phyloP scores from a whole-genome alignment of 2,113 vertebrate species.

The Carassius auratus region DNA sequence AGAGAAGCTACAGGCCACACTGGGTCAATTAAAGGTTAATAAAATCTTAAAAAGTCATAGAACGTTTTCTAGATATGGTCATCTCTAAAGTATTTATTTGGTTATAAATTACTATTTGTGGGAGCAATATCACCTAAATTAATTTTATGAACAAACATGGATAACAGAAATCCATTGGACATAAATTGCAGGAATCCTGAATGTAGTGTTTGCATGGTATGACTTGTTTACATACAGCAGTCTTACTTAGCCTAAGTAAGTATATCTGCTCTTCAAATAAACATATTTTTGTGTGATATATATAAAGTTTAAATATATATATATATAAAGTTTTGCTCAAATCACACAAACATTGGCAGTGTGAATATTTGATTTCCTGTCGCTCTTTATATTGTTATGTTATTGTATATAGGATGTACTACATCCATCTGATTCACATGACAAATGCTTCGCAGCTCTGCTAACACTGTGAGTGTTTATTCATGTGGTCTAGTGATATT shows the following conservation, averaged over 20 bases:
- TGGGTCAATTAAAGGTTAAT: background rate
- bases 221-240: background rate
- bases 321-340: background rate
- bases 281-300: background rate
- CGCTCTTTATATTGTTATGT: background rate
- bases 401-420: background rate
- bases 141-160: too few relatives aligned
- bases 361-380: background rate
- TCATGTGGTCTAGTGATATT: conserved; percentile 31
- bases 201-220: background rate
- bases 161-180: too few relatives aligned
- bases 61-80: background rate
- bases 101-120: too few relatives aligned
- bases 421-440: background rate
- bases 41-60: background rate
- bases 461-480: conserved; percentile 27
- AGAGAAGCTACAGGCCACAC: too few relatives aligned
- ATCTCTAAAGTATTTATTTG: background rate
- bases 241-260: background rate
- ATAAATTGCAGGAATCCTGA: background rate
- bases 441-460: conserved; percentile 13
- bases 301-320: too few relatives aligned
- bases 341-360: background rate
- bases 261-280: conserved; percentile 14
- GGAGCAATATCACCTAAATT: too few relatives aligned